Conservation (phyloP, 2,797 vertebrate genomes). For the Telmatherina bonti region DNA sequence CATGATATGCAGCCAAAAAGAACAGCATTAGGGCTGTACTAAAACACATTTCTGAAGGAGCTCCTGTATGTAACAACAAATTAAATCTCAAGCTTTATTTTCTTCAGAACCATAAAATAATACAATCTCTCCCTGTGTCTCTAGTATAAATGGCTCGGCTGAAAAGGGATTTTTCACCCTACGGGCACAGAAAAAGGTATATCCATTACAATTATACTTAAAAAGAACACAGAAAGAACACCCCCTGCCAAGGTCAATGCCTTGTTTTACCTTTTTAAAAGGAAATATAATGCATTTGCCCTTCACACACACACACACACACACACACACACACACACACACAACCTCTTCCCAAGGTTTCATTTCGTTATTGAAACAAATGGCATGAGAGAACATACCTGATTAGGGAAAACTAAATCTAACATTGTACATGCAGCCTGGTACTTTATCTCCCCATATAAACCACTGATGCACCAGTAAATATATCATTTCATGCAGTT, state of each 20-base stretch:
- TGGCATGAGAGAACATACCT: background rate
- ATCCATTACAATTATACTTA: background rate
- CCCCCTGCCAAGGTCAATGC: background rate
- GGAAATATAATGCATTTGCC: background rate
- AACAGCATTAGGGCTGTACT: background rate
- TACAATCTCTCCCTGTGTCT: too few relatives aligned
- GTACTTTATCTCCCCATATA: background rate
- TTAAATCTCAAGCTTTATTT: background rate
- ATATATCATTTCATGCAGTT: too few relatives aligned
- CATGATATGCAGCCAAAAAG: background rate
- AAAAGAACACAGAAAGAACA: background rate
- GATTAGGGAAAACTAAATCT: background rate
- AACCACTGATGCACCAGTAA: background rate
- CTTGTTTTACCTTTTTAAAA: background rate
- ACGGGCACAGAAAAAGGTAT: background rate
- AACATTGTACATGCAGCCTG: background rate
- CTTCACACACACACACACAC: background rate
- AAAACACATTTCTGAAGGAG: background rate
- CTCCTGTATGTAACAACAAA: background rate
- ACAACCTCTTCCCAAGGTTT: background rate
- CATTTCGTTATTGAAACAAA: background rate
- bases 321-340: too few relatives aligned
- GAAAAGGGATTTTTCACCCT: background rate
- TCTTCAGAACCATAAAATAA: too few relatives aligned
- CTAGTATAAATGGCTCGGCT: too few relatives aligned